phyloP scores from a whole-genome alignment of 2,797 vertebrate genomes.

The Catharus ustulatus region DNA sequence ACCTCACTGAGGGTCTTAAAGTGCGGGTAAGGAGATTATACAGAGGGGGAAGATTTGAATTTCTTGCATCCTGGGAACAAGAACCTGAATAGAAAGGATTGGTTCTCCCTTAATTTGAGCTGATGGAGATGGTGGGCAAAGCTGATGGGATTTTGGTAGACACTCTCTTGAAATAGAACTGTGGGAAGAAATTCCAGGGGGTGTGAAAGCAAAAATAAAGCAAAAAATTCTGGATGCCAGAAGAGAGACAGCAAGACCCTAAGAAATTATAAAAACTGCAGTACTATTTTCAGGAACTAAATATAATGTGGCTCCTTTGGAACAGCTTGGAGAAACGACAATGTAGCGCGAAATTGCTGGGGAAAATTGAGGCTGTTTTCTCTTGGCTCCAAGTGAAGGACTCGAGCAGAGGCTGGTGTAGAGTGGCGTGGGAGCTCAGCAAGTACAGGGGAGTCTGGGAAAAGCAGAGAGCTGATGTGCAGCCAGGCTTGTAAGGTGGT shows the following conservation, averaged over 20 bases:
- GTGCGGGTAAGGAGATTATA: background rate
- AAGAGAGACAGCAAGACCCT: background rate
- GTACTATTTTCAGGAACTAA: background rate
- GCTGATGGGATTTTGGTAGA: conserved; percentile 47
- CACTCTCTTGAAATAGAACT: conserved; percentile 15
- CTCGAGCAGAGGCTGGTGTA: background rate
- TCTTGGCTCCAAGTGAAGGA: background rate
- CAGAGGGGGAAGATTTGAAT: background rate
- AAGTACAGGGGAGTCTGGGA: background rate
- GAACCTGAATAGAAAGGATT: conserved; percentile 5
- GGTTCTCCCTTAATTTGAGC: conserved; percentile 26
- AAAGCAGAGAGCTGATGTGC: background rate
- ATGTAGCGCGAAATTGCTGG: background rate
- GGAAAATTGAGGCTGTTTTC: background rate
- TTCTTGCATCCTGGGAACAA: background rate
- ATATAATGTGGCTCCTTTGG: background rate
- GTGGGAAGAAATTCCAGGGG: conserved; percentile 27
- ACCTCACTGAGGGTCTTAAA: background rate
- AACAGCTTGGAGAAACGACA: background rate
- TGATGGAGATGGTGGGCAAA: background rate
- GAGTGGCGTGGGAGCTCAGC: background rate
- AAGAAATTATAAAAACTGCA: conserved; percentile 2
- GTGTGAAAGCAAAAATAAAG: background rate
- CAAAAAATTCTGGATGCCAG: background rate
- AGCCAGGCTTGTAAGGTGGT: background rate